Base-by-base conservation (phyloP, 1,140 invertebrate species). In the Cherax quadricarinatus region DNA sequence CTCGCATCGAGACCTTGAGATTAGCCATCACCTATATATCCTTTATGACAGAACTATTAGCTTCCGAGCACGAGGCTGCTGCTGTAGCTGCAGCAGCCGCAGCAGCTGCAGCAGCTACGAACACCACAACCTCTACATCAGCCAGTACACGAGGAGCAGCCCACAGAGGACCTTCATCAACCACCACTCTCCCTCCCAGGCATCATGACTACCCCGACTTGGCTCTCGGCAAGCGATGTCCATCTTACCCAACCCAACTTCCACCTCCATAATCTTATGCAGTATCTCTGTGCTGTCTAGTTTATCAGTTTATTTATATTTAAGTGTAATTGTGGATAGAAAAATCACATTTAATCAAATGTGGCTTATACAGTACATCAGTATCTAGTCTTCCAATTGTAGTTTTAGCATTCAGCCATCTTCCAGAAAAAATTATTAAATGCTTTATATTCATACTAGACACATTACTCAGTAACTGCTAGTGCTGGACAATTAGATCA, bases 1-100 rank as follows among this genome's bases (percentile, higher is more conserved):
- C 99, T 0, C 97, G 99, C 94, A 99, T 99, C 94, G 99, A 99
- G 96, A 99, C 99, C 0, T 96, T 99, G 1, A 96, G 99, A 0
- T 95, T 99, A 94, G 99, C 99, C 12, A 99, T 99, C 94, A 99
- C 99, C 14, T 99, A 99, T 95, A 99, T 99, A 93, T 97, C 98
- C 62, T 98, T 99, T 95, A 99, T 99, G 97, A 97, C 97, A 82
- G 98, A 99, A 94, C 95, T 99, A 16, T 95, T 99, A 10, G 93
- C 94, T 81, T 94, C 86, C 1, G 93, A 94, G 18, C 89, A 94
- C n/a, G 93, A 92, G 4, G 91, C 88, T 4, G 30, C 30, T 41
- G 82, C 88, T 16, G 93, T 89, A 14, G 86, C 86, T 30, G 88
- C 90, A 21, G 91, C 87, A 73, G 92, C 91, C 12, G 89, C 91